Base-by-base conservation (phyloP, 2,797 vertebrate species). In the Intellagama lesueurii region DNA sequence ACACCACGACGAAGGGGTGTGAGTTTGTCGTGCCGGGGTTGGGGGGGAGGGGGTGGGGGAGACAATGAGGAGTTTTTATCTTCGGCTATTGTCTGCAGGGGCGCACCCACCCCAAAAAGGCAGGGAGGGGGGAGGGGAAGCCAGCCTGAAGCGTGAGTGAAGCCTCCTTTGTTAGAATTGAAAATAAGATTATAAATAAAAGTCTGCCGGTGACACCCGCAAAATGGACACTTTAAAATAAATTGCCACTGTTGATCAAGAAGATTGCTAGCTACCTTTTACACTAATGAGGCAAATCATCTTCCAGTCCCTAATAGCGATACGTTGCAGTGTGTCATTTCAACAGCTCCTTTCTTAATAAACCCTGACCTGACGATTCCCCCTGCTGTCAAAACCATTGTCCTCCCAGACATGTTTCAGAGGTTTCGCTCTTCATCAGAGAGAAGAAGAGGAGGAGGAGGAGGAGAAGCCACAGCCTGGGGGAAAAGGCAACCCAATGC, bases 111-210 rank as follows among this genome's bases (percentile, higher is more conserved):
- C 69, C 40, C 44, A 73, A 40, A 72, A 60, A 93, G 40, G 49
- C 47, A 17, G 35, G 30, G 81, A 69, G 93, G 16, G 24, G 24
- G 35, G 66, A 83, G 66, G n/a, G 19, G 24, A 40, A 88, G 35
- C 32, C 40, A 2, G 60, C 89, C 93, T 92, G 2, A 95, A 94
- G 94, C 90, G 3, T 96, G 97, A 97, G 95, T 97, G 97, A 97
- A 97, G 94, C 95, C 96, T 96, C 96, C 97, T 97, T 97, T 97
- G 97, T 97, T 96, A 96, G 93, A 95, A 97, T 91, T 96, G 96
- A 97, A 97, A 97, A 96, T 97, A 96, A 96, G 97, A 97, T 97
- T 97, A 97, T 96, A 97, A 97, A 97, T 97, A 97, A 97, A 97
- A 97, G 96, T 96, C 96, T 95, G 96, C 96, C 95, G 95, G 95